These are phyloP conservation scores for Agonopterix heracliana DNA, from an alignment of 2,888 invertebrate genomes.

Conservation along the genomic window DNA sequence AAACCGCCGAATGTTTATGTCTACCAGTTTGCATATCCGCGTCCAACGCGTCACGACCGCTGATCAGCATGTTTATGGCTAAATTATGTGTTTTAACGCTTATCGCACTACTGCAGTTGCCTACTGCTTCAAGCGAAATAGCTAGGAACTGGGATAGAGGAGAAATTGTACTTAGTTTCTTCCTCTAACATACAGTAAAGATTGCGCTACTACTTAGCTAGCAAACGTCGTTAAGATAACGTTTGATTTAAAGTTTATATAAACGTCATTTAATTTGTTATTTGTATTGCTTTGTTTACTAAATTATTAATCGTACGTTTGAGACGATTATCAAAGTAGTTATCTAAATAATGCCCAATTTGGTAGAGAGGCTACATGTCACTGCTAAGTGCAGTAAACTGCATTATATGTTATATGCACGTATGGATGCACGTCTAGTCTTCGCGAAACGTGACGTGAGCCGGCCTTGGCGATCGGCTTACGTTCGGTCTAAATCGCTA, in stretches of 20 bases:
- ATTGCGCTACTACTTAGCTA: not conserved
- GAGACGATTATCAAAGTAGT: too few relatives aligned
- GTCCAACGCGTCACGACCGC: not conserved
- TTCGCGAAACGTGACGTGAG: constrained; percentile 64
- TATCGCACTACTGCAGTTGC: too few relatives aligned
- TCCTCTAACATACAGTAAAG: too few relatives aligned
- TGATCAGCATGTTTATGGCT: constrained; percentile 10
- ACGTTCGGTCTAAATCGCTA: constrained; percentile 48
- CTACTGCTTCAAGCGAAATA: too few relatives aligned
- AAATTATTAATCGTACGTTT: too few relatives aligned
- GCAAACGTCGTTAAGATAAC: too few relatives aligned
- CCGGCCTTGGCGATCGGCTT: constrained; percentile 67
- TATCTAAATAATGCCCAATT: too few relatives aligned
- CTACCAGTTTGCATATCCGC: constrained; percentile 18
- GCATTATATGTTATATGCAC: constrained; percentile 32
- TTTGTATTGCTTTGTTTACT: too few relatives aligned
- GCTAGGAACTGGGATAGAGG: too few relatives aligned
- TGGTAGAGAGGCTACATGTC: not conserved
- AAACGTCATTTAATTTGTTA: too few relatives aligned
- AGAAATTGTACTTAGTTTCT: too few relatives aligned
- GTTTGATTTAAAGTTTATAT: too few relatives aligned
- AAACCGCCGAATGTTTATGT: constrained; percentile 38
- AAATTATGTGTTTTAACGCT: constrained; percentile 9
- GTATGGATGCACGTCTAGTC: constrained; percentile 59
- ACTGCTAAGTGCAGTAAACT: constrained; percentile 41